Conservation (phyloP, 2,797 vertebrate genomes). For the Perodicticus potto region DNA sequence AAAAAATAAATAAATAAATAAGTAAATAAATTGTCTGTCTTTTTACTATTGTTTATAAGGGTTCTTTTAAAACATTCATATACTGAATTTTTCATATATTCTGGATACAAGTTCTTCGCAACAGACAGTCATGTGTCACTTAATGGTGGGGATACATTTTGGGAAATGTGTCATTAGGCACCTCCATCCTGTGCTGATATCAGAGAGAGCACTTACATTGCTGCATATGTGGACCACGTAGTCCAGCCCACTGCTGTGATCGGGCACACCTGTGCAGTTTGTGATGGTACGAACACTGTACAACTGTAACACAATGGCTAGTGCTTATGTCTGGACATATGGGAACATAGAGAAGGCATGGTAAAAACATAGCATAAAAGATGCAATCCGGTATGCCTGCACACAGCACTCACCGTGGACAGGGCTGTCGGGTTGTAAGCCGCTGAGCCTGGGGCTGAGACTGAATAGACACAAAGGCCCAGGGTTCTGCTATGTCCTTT, state of each 20-base stretch:
- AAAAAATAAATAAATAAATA: no score
- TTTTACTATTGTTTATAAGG: neutral
- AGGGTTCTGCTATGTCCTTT: neutral
- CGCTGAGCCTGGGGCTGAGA: no score
- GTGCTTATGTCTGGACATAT: neutral
- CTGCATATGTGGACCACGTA: neutral
- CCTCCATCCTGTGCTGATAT: neutral
- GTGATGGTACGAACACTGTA: neutral
- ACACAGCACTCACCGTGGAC: neutral
- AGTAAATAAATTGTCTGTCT: neutral
- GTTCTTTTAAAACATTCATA: neutral
- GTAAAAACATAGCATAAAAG: neutral
- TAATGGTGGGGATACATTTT: neutral
- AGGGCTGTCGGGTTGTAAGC: neutral
- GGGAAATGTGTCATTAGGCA: no score
- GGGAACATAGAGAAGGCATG: neutral
- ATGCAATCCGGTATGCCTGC: neutral
- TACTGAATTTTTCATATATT: neutral
- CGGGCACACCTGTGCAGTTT: no score
- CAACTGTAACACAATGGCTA: neutral
- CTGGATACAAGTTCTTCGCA: neutral
- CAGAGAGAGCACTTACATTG: neutral
- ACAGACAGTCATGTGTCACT: neutral
- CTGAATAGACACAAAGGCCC: neutral
- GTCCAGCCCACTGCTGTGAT: neutral